A percentile compares a stretch with the other conserved stretches of the same genome.
Evolutionary conservation across 2,797 vertebrate species (phyloP).

Genomic region (Lagocephalus sceleratus): DNA sequence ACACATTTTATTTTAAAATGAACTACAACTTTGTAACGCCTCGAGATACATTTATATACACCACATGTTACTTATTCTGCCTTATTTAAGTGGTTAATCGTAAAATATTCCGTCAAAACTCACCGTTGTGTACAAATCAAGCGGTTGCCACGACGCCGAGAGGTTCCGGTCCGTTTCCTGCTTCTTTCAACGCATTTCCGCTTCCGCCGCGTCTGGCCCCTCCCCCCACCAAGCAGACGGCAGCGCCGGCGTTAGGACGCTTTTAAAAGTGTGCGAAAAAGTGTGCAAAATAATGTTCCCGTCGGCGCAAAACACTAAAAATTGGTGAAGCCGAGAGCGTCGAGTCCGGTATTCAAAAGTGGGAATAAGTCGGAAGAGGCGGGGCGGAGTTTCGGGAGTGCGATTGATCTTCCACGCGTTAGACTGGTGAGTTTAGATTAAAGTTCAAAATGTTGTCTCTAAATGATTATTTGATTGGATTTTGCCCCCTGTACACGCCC

Average conservation of each 20-base stretch:
- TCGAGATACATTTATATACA: no score
- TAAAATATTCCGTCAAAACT: no score
- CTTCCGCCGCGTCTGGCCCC: conserved; percentile 58
- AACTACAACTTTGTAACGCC: no score
- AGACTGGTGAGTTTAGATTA: conserved; percentile 59
- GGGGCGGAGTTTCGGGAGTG: conserved; percentile 38
- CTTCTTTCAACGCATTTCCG: conserved; percentile 45
- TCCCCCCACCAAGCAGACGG: conserved; percentile 27
- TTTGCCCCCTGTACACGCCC: background rate
- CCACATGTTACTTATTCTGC: no score
- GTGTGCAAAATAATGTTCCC: background rate
- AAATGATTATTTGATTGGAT: background rate
- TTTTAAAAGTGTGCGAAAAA: background rate
- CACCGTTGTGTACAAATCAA: no score
- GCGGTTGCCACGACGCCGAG: conserved; percentile 23
- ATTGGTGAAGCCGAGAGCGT: conserved; percentile 20
- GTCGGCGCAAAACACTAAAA: background rate
- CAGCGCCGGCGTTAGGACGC: no score
- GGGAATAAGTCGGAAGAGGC: conserved; percentile 7
- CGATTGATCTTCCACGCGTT: conserved; percentile 22
- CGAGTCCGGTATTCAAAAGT: conserved; percentile 22
- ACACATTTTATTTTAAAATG: no score
- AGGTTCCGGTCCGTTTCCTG: background rate
- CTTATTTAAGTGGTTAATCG: no score
- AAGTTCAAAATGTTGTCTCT: background rate